Base-by-base conservation (phyloP, 1,140 invertebrate species). In the Drosophila parabipectinata region DNA sequence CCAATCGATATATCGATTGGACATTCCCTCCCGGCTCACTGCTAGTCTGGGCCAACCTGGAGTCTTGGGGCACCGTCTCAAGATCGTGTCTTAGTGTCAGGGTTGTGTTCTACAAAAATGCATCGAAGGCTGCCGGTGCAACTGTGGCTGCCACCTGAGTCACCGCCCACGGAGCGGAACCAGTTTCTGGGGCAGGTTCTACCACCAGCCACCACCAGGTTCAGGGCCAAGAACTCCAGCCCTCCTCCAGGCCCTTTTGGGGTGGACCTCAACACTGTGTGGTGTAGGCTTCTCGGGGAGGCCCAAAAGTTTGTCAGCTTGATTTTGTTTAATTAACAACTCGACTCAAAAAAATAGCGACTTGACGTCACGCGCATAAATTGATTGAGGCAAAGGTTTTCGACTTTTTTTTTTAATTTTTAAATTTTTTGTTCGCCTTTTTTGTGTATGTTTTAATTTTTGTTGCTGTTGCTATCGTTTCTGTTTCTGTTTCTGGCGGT, bases 351-450 rank as follows among this genome's bases (percentile, higher is more conserved):
- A 45, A 37, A 34, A 37, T 12, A 37, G 54, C 26, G 75, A 56
- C 67, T 82, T 87, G 83, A 87, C 82, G 82, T 87, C 82, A 87
- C 83, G 45, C 75, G 78, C 82, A 87, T 87, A 88, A 82, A 87
- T 88, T 87, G 66, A 64, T 51, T 74, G 26, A 34, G 18, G 57
- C 44, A 64, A 72, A 57, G 24, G 44, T 76, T 59, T 73, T 62
- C 39, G 24, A n/a, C 26, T 28, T 41, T 45, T 51, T 61, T 58
- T 51, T 59, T 57, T 60, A 37, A 37, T 37, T 37, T 37, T 37
- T 37, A 4, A 37, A 6, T 21, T 67, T n/a, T 15, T 44, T 44
- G 18, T 41, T 39, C 14, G 6, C 39, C n/a, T 41, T 14, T 39
- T 55, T 59, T 52, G 55, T 63, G 52, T 21, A 21, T 69, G 58